Base-by-base conservation (phyloP, 30 jellyfish, hydroid and myxozoan genomes). In the Pelagia noctiluca region DNA sequence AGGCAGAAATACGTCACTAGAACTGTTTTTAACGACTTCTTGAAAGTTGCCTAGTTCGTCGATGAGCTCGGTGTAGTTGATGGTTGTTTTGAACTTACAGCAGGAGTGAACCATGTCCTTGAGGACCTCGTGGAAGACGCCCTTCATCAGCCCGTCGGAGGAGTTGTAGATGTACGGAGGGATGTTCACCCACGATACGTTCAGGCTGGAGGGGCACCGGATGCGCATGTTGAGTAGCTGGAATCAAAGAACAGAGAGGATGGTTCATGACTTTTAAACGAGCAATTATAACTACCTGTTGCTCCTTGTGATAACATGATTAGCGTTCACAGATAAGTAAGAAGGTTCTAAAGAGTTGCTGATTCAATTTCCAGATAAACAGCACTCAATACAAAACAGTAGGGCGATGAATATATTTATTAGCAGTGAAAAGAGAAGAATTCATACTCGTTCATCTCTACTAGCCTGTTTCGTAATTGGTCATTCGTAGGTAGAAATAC, bases 131-230 rank as follows among this genome's bases (percentile, higher is more conserved):
- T 71, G 65, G 24, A 83, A 68, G 19, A 83, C 72, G 5, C 93
- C 93, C 0, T 46, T 72, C 13, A 62, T 25, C 42, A 23, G 64
- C 2, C 93, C 93, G 3, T 63, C 88, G 25, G 48, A 72, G 10
- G 83, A 46, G 70, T 66, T 73, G 84, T 84, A 84, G 0, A 84
- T 84, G 71, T 84, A 84, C 0, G 95, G 95, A 11, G 95, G 95
- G 24, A 72, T 63, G 30, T 74, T 78, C 18, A 61, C 81, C 95
- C 95, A 84, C 13, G 86, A 61, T 19, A 83, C 80, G 19, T 76
- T 48, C 37, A 83, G 86, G 7, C 31, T 23, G 19, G 50, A 73
- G 18, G 90, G 90, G 35, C 90, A 80, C 8, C 90, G 90, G 65
- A 49, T 65, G 0, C 84, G 37, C 62, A 77, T 34, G 29, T 77